Percentiles rank a stretch among this genome's conserved stretches.
phyloP scores from a whole-genome alignment of 2,888 invertebrate species.

The Eristalis arbustorum region DNA sequence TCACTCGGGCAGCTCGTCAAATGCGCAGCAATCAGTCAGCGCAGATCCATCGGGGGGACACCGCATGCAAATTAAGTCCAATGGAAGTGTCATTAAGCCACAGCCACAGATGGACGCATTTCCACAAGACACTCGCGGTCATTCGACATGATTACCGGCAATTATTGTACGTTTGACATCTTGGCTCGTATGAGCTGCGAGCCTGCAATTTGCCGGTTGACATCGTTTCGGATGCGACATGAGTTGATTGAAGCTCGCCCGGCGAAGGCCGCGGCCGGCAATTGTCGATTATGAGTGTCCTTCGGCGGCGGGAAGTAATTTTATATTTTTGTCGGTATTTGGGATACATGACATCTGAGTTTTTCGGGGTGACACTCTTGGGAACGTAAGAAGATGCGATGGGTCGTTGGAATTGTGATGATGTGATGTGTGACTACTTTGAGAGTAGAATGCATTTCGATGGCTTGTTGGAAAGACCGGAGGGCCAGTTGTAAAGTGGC shows the following conservation, averaged over 20 bases:
- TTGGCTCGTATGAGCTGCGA: neutral
- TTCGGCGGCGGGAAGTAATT: neutral
- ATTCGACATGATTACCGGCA: conserved; percentile 4
- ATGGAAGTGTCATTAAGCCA: conserved; percentile 14
- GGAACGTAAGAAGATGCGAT: no score
- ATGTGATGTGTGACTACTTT: no score
- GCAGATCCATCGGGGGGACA: neutral
- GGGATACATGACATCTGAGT: neutral
- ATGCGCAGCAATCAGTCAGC: neutral
- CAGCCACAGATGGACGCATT: neutral
- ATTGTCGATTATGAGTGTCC: neutral
- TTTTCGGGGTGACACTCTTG: neutral
- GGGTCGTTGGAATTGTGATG: no score
- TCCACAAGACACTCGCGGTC: neutral
- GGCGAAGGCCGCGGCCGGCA: neutral
- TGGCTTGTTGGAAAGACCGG: no score
- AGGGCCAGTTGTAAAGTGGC: no score
- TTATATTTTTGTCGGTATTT: neutral
- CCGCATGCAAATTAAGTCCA: conserved; percentile 24
- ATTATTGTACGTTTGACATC: neutral
- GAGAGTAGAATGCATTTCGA: no score
- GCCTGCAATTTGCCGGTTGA: neutral
- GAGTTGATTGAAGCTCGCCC: neutral
- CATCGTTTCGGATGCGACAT: neutral
- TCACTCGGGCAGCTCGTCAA: neutral